Evolutionary conservation across 2,797 vertebrate species (phyloP).

Genomic region (Hirundo rustica): DNA sequence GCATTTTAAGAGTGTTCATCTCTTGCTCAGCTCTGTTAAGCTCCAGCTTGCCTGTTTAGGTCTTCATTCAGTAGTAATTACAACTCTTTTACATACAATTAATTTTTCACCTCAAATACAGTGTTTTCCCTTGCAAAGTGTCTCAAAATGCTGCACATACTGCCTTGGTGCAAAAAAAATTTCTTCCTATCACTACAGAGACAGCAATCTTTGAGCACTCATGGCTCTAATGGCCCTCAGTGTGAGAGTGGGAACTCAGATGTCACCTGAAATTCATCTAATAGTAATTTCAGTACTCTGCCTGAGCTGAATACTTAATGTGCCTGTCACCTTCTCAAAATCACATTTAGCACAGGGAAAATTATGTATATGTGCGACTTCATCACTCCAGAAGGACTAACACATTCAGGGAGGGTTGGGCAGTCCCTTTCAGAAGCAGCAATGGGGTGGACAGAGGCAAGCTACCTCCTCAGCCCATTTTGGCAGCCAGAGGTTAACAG

Average conservation of each 20-base stretch:
- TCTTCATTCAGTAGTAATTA: background rate
- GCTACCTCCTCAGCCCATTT: background rate
- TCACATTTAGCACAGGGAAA: background rate
- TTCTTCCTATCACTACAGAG: background rate
- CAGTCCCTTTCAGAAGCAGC: background rate
- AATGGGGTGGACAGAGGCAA: background rate
- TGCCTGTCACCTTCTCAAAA: background rate
- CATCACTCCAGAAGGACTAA: background rate
- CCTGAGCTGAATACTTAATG: background rate
- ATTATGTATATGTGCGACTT: background rate
- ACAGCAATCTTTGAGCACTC: background rate
- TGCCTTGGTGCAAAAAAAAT: background rate
- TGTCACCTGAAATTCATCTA: background rate
- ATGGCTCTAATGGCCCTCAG: background rate
- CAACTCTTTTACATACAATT: background rate
- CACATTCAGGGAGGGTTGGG: background rate
- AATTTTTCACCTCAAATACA: background rate
- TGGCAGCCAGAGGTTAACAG: no score
- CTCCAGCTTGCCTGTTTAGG: background rate
- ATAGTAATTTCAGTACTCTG: background rate
- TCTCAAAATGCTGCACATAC: background rate
- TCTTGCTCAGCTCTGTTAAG: background rate
- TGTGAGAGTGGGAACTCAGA: background rate
- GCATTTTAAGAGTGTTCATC: background rate
- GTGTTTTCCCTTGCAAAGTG: background rate